Percentiles rank a stretch among this genome's conserved stretches.
phyloP scores from a whole-genome alignment of 2,113 vertebrate genomes.

The Phylloscopus trochiloides region DNA sequence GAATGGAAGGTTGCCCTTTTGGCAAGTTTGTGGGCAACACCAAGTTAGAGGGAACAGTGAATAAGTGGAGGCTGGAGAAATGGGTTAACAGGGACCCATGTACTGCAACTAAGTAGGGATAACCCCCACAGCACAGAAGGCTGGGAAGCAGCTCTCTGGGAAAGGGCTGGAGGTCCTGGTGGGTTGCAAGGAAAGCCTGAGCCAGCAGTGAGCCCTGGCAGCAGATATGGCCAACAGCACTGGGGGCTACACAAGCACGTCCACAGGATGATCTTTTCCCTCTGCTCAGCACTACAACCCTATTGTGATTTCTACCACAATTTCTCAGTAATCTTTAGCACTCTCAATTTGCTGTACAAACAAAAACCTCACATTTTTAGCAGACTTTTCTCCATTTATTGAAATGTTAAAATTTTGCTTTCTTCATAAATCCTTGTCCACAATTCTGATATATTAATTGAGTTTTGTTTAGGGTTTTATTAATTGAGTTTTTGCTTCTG shows the following conservation, averaged over 20 bases:
- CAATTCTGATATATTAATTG: neutral
- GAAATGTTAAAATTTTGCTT: neutral
- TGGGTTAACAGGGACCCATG: neutral
- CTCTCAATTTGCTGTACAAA: neutral
- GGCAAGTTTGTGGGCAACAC: neutral
- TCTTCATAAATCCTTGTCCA: neutral
- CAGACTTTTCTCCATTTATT: neutral
- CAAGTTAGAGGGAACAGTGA: neutral
- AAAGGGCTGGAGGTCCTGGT: neutral
- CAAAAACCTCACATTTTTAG: neutral
- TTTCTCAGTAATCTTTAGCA: neutral
- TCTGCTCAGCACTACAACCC: neutral
- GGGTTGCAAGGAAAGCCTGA: neutral
- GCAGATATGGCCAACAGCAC: neutral
- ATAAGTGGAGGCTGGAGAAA: neutral
- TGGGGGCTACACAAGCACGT: neutral
- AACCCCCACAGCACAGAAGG: neutral
- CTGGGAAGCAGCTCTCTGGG: neutral
- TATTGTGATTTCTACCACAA: neutral
- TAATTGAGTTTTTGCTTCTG: neutral
- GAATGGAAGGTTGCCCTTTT: neutral
- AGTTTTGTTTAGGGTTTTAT: neutral
- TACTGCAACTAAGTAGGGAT: neutral
- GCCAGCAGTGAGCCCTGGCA: neutral
- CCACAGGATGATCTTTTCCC: neutral